These are phyloP conservation scores for Tolypeutes matacus DNA, from an alignment of 2,797 vertebrate genomes.

Conservation along the genomic window DNA sequence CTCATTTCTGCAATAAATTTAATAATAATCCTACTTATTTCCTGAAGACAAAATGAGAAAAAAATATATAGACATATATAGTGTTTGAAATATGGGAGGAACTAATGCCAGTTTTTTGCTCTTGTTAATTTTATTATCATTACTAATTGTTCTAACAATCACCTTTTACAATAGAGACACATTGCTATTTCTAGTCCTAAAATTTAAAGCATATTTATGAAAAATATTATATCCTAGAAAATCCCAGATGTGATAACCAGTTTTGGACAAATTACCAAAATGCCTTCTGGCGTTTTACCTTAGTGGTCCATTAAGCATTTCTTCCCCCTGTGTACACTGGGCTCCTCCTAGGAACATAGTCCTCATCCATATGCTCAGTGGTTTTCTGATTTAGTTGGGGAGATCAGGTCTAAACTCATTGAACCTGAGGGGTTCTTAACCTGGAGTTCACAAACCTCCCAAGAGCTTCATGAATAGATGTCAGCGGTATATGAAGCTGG, in stretches of 20 bases:
- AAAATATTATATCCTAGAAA: background rate
- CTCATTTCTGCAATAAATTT: background rate
- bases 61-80: background rate
- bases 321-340: background rate
- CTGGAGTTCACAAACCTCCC: background rate
- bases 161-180: background rate
- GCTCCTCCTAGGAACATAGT: background rate
- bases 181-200: background rate
- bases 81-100: no score
- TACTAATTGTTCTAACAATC: background rate
- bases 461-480: constrained; percentile 23
- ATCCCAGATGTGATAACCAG: background rate
- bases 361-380: background rate
- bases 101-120: background rate
- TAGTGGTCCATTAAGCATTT: background rate
- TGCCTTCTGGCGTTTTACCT: background rate
- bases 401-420: background rate
- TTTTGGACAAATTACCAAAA: background rate
- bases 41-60: background rate
- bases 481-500: background rate
- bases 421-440: background rate
- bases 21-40: background rate
- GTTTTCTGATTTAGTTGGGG: background rate
- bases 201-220: background rate
- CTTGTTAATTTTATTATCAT: background rate